Percentiles rank a stretch among this genome's conserved stretches.
phyloP scores from a whole-genome alignment of 1,140 invertebrate genomes.

The Rhopalosiphum maidis region DNA sequence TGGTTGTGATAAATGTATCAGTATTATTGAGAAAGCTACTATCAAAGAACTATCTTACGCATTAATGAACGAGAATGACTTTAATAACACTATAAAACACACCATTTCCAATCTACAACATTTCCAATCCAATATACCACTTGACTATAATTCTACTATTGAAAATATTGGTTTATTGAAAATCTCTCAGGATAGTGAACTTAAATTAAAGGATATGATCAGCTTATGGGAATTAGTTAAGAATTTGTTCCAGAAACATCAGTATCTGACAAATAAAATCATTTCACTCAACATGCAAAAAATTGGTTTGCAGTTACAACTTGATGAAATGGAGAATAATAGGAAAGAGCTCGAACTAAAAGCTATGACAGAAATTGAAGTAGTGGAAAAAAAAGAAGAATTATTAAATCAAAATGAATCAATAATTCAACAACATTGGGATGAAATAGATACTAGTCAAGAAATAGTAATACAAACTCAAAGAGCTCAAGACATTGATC shows the following conservation, averaged over 20 bases:
- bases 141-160: background rate
- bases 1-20: background rate
- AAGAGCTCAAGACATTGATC: slow-evolving; percentile 21
- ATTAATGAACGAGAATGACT: background rate
- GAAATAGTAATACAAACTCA: slow-evolving; percentile 34
- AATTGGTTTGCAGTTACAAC: slow-evolving; percentile 31
- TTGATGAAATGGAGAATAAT: slow-evolving; percentile 26
- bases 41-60: background rate
- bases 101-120: background rate
- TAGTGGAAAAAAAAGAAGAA: slow-evolving; percentile 19
- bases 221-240: background rate
- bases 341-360: background rate
- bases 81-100: background rate
- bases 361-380: background rate
- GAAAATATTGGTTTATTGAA: background rate
- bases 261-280: background rate
- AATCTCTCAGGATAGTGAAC: background rate
- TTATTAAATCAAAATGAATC: slow-evolving; percentile 42
- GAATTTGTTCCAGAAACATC: slow-evolving; percentile 11
- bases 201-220: background rate
- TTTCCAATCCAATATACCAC: background rate
- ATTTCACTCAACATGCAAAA: slow-evolving; percentile 50
- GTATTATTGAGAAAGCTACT: background rate
- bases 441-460: slow-evolving; percentile 38
- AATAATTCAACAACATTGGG: slow-evolving; percentile 48